A percentile compares a stretch with the other conserved stretches of the same genome.
Evolutionary conservation across 2,888 invertebrate genomes (phyloP).

Genomic region (Dimorphilus gyrociliatus): DNA sequence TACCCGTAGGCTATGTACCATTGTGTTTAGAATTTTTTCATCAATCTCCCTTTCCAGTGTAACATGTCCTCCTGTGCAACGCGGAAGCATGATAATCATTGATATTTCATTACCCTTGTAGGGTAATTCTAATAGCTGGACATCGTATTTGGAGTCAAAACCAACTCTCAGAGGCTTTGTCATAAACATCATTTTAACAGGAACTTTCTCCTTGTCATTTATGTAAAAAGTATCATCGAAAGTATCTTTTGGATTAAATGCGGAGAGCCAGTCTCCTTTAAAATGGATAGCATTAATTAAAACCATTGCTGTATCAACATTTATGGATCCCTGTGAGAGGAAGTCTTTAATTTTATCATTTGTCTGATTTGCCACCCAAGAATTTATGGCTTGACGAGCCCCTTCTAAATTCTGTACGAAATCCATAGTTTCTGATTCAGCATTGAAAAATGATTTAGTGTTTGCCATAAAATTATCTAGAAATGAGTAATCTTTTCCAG

Average conservation of each 20-base stretch:
- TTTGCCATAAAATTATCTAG: constrained; percentile 14
- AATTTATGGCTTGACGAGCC: constrained; percentile 48
- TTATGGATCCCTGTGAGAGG: constrained; percentile 43
- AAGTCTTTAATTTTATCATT: constrained; percentile 63
- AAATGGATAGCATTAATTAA: constrained; percentile 41
- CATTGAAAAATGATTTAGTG: constrained; percentile 12
- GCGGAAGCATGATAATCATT: constrained; percentile 28
- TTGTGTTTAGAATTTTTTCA: too few species aligned
- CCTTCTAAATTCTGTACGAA: constrained; percentile 25
- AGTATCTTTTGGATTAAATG: constrained; percentile 48
- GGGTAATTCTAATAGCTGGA: constrained; percentile 57
- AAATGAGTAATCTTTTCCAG: constrained; percentile 10
- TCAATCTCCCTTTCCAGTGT: background rate
- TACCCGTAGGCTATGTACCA: too few species aligned
- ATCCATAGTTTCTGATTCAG: constrained; percentile 15
- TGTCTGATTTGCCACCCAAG: constrained; percentile 64
- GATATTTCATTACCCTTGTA: constrained; percentile 40
- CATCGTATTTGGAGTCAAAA: too few species aligned
- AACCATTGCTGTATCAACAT: constrained; percentile 26
- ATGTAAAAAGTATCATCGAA: constrained; percentile 47
- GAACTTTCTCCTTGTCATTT: constrained; percentile 39
- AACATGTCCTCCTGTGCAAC: too few species aligned
- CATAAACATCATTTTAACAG: constrained; percentile 51
- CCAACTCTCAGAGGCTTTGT: constrained; percentile 46
- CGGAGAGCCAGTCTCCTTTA: constrained; percentile 37